Base-by-base conservation (phyloP, 2,888 invertebrate species). In the Melanargia galathea region DNA sequence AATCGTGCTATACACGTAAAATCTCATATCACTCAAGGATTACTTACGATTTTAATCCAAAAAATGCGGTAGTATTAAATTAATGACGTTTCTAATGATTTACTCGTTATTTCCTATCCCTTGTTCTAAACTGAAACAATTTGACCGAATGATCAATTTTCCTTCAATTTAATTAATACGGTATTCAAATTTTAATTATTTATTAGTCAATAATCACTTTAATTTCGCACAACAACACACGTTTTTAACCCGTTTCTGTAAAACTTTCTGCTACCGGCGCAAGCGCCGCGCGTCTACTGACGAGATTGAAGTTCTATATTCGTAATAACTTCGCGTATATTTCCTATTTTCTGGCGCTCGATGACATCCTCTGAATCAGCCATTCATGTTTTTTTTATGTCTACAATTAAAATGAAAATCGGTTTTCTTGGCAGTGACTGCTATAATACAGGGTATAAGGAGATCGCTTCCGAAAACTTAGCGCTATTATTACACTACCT, bases 241-340 rank as follows among this genome's bases (percentile, higher is more conserved):
- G 62, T 52, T 35, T 46, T 65, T 43, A 52, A 43, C 13, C 24
- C 10, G 52, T 33, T 57, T 52, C 46, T 33, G 56, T 60, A 40
- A 49, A 60, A 54, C 13, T 51, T 60, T 63, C 30, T 30, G 30
- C n/a, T 45, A 40, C 74, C 79, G 76, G 76, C 86, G 89, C 86
- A 78, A 82, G 82, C 87, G 87, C 82, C 78, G 71, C 80, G 78
- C 80, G 75, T 71, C 70, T 65, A 70, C 71, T 70, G 80, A 79
- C 83, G 78, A 81, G 85, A 90, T 90, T 90, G 90, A 81, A 83
- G 81, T 71, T 86, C 89, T 90, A 90, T 86, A 86, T 89, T 89
- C 84, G 86, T 86, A 84, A 82, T 84, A 88, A 87, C 85, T 87
- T 85, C 80, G 82, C 83, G 81, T 86, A 82, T 80, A 87, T 89